phyloP scores from a whole-genome alignment of 2,888 invertebrate species.

The Ochropleura plecta region DNA sequence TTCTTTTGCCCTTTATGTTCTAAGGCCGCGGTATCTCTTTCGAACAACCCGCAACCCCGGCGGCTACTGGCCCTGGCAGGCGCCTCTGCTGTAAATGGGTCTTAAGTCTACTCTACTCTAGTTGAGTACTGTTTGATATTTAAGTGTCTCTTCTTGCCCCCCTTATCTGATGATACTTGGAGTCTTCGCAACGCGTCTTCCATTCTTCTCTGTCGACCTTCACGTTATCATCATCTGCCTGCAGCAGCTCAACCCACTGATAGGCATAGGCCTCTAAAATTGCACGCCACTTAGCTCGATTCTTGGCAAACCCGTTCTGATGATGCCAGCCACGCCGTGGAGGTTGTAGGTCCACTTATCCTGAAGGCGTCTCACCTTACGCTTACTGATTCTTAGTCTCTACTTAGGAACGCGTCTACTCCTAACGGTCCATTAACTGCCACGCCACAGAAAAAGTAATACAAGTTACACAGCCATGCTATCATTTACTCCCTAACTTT shows the following conservation, averaged over 20 bases:
- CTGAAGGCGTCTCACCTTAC: neutral
- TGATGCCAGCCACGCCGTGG: no score
- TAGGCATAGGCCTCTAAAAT: no score
- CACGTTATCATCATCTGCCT: neutral
- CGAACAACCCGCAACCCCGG: no score
- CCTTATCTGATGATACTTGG: neutral
- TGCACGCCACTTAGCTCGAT: no score
- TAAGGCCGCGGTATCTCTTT: no score
- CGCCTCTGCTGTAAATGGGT: neutral
- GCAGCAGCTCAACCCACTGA: no score
- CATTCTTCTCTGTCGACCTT: neutral
- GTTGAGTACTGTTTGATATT: neutral
- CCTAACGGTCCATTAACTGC: neutral
- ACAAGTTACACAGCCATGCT: neutral
- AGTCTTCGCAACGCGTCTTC: no score
- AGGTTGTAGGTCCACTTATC: no score
- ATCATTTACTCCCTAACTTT: neutral
- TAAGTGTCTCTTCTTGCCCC: neutral
- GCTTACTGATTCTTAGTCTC: neutral
- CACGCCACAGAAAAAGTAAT: neutral
- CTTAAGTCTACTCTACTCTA: neutral
- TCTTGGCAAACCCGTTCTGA: no score
- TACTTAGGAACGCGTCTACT: neutral
- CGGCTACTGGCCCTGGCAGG: no score
- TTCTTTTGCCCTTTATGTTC: no score